Percentiles rank a stretch among this genome's conserved stretches.
Evolutionary conservation across 1,140 invertebrate genomes (phyloP).

Genomic region (Stegodyphus mimosarum): DNA sequence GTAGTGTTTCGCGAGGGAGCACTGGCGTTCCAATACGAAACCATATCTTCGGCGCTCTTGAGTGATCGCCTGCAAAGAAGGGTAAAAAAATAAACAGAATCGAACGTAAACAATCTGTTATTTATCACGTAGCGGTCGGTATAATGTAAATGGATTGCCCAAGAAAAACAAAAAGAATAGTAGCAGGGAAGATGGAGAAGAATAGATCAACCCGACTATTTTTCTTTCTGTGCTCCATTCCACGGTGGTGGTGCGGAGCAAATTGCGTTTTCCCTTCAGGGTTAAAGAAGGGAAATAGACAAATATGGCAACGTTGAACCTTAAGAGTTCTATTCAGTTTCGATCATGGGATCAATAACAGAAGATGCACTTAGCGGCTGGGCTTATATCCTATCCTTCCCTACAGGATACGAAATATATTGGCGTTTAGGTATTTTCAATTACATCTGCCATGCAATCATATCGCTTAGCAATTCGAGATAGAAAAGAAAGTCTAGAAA

Average conservation of each 20-base stretch:
- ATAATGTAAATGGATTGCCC: constrained; percentile 56
- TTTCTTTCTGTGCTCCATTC: constrained; percentile 3
- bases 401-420: too few species aligned
- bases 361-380: not conserved
- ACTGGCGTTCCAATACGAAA: constrained; percentile 91
- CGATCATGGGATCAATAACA: not conserved
- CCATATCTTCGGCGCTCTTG: constrained; percentile 93
- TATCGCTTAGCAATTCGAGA: too few species aligned
- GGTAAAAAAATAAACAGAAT: constrained; percentile 40
- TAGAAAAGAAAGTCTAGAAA: too few species aligned
- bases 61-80: constrained; percentile 81
- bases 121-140: constrained; percentile 36
- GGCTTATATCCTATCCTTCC: too few species aligned
- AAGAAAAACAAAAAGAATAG: constrained; percentile 35
- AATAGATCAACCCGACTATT: constrained; percentile 4
- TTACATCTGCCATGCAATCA: too few species aligned
- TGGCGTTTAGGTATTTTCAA: too few species aligned
- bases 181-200: not conserved
- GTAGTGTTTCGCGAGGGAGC: constrained; percentile 90
- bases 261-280: constrained; percentile 34
- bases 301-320: constrained; percentile 42
- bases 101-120: constrained; percentile 52
- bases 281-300: constrained; percentile 35
- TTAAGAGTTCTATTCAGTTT: not conserved
- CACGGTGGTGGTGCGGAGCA: not conserved